A percentile compares a stretch with the other conserved stretches of the same genome.
Conservation (phyloP, 2,888 invertebrate species). For the Tortrix viridana region DNA sequence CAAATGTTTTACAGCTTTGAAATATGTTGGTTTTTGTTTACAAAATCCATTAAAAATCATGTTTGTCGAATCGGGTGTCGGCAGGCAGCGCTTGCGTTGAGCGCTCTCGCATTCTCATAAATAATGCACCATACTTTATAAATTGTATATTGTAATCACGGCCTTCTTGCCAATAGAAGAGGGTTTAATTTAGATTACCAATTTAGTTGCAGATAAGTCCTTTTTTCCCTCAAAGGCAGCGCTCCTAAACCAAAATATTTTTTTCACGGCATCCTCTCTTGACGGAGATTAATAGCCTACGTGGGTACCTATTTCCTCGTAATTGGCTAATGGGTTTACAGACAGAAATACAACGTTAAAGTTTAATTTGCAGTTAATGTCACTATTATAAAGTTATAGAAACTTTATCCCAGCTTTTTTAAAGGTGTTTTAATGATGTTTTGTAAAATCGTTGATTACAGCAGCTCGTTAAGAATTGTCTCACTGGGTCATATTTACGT, state of each 20-base stretch:
- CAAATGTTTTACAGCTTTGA: neutral
- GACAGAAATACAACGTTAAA: constrained; percentile 7
- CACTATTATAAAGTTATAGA: neutral
- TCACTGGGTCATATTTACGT: too few relatives aligned
- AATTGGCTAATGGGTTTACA: constrained; percentile 13
- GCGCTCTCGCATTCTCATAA: neutral
- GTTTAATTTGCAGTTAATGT: neutral
- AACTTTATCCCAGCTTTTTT: neutral
- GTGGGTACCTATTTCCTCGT: constrained; percentile 1
- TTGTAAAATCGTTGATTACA: too few relatives aligned
- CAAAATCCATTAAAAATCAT: constrained; percentile 20
- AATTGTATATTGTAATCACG: too few relatives aligned
- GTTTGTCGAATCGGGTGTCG: constrained; percentile 15
- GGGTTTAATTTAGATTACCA: too few relatives aligned
- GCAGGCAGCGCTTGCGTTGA: neutral
- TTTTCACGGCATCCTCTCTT: constrained; percentile 13
- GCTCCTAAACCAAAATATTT: neutral
- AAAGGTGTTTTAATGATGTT: too few relatives aligned
- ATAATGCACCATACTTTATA: too few relatives aligned
- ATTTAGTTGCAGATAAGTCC: too few relatives aligned
- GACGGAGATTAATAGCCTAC: constrained; percentile 20
- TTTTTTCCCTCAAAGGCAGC: too few relatives aligned
- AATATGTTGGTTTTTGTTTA: constrained; percentile 2
- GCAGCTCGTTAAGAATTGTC: too few relatives aligned
- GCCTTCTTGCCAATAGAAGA: too few relatives aligned